Conservation (phyloP, 2,113 vertebrate species). For the Petaurus breviceps region DNA sequence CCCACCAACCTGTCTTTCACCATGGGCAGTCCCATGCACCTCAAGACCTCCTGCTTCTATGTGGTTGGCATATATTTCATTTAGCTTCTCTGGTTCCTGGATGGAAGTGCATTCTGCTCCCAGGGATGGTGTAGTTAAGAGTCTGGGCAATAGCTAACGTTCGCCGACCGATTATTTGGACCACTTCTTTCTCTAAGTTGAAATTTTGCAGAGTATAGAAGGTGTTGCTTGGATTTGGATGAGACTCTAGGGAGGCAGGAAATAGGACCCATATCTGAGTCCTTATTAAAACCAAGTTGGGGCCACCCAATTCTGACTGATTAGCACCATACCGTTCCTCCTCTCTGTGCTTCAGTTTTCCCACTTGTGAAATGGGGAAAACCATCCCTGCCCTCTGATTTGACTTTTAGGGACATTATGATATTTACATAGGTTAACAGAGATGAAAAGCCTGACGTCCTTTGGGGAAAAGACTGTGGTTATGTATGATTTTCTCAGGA, state of each 20-base stretch:
- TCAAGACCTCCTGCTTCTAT: background rate
- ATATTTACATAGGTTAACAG: fast-evolving
- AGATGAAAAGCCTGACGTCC: background rate
- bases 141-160: background rate
- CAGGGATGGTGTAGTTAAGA: background rate
- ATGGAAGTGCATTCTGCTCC: background rate
- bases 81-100: background rate
- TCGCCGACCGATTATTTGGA: background rate
- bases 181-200: background rate
- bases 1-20: background rate
- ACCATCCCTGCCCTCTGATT: background rate
- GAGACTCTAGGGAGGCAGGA: background rate
- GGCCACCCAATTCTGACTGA: background rate
- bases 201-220: background rate
- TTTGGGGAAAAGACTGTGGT: background rate
- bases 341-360: background rate
- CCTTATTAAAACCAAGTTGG: background rate
- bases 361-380: background rate
- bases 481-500: background rate
- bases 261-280: background rate
- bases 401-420: background rate
- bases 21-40: background rate
- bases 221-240: fast-evolving
- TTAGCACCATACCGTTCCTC: background rate
- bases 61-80: background rate